phyloP scores from a whole-genome alignment of 2,113 vertebrate genomes.

The Sitta europaea region DNA sequence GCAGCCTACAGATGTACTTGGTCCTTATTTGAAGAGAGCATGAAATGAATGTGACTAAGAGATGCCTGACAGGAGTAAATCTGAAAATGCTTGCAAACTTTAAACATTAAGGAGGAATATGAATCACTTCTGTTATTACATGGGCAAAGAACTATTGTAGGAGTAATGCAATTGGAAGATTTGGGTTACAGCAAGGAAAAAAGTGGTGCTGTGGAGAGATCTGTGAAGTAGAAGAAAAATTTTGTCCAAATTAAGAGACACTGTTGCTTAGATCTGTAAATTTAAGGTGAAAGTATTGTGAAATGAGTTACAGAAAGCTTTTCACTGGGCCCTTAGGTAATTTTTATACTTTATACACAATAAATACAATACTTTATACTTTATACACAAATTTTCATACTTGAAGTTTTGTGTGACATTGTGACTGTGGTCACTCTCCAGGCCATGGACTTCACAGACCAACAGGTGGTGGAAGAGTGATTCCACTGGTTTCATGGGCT shows the following conservation, averaged over 20 bases:
- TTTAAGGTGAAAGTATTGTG: neutral
- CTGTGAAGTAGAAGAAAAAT: neutral
- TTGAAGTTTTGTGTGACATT: neutral
- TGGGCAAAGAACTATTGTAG: neutral
- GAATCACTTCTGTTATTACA: neutral
- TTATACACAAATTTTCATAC: neutral
- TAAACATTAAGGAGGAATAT: neutral
- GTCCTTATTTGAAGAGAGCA: neutral
- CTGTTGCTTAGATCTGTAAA: neutral
- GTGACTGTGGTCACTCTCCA: neutral
- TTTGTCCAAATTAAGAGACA: neutral
- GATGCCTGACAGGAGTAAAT: neutral
- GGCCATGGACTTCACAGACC: neutral
- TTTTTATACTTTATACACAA: too few relatives aligned
- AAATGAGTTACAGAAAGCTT: neutral
- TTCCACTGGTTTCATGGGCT: neutral
- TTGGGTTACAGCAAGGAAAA: neutral
- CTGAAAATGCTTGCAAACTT: neutral
- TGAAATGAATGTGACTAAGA: neutral
- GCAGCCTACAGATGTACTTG: neutral
- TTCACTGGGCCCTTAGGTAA: neutral
- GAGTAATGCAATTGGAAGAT: neutral
- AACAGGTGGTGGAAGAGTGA: neutral
- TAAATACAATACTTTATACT: too few relatives aligned
- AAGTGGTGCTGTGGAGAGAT: neutral